A percentile compares a stretch with the other conserved stretches of the same genome.
These are phyloP conservation scores for Taeniopygia guttata DNA, from an alignment of 2,797 vertebrate genomes.

Conservation along the genomic window DNA sequence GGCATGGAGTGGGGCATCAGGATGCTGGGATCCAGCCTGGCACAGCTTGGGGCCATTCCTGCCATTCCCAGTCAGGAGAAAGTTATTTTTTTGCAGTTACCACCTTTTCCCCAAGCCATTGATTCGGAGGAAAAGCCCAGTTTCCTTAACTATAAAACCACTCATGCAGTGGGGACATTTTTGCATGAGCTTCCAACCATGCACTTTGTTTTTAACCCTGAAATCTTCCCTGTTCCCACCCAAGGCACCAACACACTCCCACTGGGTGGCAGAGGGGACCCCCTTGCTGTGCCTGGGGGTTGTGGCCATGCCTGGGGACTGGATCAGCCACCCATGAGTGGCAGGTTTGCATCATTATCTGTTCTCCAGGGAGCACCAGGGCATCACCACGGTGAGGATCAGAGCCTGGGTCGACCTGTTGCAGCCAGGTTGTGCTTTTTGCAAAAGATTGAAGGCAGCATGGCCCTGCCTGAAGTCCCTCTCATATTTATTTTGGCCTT, in stretches of 20 bases:
- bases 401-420: neutral
- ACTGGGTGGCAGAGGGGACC: neutral
- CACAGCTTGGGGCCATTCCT: neutral
- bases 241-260: neutral
- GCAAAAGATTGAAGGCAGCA: fast-evolving
- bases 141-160: neutral
- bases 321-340: fast-evolving
- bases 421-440: neutral
- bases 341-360: neutral
- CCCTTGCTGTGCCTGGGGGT: no score
- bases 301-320: fast-evolving
- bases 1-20: fast-evolving
- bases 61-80: neutral
- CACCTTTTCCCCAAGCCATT: neutral
- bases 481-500: neutral
- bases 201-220: neutral
- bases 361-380: neutral
- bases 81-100: neutral
- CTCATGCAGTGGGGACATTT: neutral
- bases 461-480: neutral
- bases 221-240: neutral
- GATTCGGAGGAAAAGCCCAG: neutral
- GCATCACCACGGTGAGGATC: neutral
- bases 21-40: neutral
- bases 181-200: fast-evolving